A percentile compares a stretch with the other conserved stretches of the same genome.
phyloP scores from a whole-genome alignment of 2,888 invertebrate genomes.

The Drosophila anomelani region DNA sequence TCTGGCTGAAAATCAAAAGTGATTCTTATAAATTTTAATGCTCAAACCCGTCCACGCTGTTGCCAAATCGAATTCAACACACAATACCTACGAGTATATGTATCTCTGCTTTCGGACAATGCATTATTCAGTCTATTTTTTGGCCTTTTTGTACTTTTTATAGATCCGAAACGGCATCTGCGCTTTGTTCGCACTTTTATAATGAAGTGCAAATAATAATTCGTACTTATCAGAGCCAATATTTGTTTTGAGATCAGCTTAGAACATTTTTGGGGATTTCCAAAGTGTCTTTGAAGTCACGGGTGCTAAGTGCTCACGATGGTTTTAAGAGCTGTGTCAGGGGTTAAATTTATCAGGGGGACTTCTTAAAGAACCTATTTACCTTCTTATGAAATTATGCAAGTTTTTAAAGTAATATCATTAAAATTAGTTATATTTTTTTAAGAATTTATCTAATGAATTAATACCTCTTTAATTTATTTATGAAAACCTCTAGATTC shows the following conservation, averaged over 20 bases:
- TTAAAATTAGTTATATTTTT: too few relatives aligned
- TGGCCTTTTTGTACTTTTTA: constrained; percentile 30
- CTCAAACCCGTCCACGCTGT: constrained; percentile 33
- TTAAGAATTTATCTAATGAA: too few relatives aligned
- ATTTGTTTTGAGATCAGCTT: constrained; percentile 68
- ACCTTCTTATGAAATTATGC: background rate
- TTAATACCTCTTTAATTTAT: too few relatives aligned
- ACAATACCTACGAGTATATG: background rate
- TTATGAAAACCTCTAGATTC: too few relatives aligned
- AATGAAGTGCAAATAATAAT: constrained; percentile 46
- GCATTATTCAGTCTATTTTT: constrained; percentile 27
- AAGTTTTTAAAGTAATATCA: background rate
- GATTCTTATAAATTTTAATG: constrained; percentile 65
- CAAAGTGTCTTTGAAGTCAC: constrained; percentile 27
- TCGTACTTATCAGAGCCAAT: constrained; percentile 21
- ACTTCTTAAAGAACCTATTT: background rate
- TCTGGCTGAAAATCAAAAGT: constrained; percentile 65
- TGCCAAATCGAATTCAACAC: constrained; percentile 6
- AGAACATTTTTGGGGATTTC: constrained; percentile 29
- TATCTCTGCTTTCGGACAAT: constrained; percentile 4
- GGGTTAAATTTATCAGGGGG: background rate
- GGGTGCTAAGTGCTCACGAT: constrained; percentile 55
- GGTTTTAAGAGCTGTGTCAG: constrained; percentile 2
- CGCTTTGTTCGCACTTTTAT: constrained; percentile 37
- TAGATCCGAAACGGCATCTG: constrained; percentile 24